Evolutionary conservation across 2,888 invertebrate genomes (phyloP).

Genomic region (Andrena chrysosceles): DNA sequence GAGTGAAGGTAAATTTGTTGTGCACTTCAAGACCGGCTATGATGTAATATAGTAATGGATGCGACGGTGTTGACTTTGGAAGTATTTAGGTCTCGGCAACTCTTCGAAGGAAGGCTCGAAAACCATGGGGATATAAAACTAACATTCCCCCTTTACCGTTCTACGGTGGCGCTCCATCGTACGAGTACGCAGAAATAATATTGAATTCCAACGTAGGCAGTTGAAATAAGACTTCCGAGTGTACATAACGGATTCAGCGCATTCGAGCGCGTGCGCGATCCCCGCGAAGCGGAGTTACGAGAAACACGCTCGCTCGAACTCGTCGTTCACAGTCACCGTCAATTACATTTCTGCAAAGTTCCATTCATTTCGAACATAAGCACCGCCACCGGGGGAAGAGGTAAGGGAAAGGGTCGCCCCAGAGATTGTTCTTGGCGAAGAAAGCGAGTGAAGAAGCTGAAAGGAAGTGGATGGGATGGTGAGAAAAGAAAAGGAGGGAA

Average conservation of each 20-base stretch:
- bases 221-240: neutral
- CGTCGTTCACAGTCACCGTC: slow-evolving; percentile 43
- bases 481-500: neutral
- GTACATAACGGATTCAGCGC: neutral
- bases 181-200: slow-evolving; percentile 13
- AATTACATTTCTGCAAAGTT: slow-evolving; percentile 49
- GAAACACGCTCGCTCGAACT: neutral
- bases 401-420: neutral
- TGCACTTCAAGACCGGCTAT: slow-evolving; percentile 56
- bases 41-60: slow-evolving; percentile 71
- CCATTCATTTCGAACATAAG: slow-evolving; percentile 43
- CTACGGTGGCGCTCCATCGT: slow-evolving; percentile 1
- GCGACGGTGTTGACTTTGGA: slow-evolving; percentile 50
- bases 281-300: neutral
- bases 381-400: slow-evolving; percentile 20
- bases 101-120: slow-evolving; percentile 31
- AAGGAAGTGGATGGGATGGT: neutral
- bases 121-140: slow-evolving; percentile 32
- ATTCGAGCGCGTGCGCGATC: neutral
- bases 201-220: neutral
- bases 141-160: slow-evolving; percentile 30
- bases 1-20: slow-evolving; percentile 66
- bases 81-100: slow-evolving; percentile 36
- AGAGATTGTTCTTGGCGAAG: slow-evolving; percentile 31
- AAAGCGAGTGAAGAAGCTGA: neutral